Percentiles rank a stretch among this genome's conserved stretches.
Conservation (phyloP, 1,140 invertebrate species). For the Patella vulgata region DNA sequence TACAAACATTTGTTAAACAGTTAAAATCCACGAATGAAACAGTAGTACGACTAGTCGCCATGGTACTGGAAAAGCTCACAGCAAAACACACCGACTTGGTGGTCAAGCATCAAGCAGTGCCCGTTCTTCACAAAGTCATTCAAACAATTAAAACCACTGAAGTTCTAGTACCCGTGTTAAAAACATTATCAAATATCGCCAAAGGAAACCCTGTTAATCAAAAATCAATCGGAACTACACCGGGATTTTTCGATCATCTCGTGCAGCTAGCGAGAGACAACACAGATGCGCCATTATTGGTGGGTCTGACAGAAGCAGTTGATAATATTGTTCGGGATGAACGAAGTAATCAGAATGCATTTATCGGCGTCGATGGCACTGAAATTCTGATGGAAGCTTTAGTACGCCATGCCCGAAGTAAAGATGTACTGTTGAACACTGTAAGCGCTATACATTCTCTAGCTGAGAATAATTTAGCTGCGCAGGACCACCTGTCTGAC, state of each 20-base stretch:
- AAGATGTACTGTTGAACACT: constrained; percentile 57
- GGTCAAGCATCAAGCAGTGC: constrained; percentile 44
- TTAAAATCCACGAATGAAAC: constrained; percentile 48
- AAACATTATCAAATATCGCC: constrained; percentile 54
- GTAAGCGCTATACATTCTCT: constrained; percentile 58
- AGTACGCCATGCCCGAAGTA: constrained; percentile 41
- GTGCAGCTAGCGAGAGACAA: constrained; percentile 52
- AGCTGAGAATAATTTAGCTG: constrained; percentile 54
- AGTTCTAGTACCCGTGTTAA: constrained; percentile 50
- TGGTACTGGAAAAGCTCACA: constrained; percentile 24
- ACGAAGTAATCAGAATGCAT: constrained; percentile 52
- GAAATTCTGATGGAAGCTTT: constrained; percentile 40
- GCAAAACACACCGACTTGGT: constrained; percentile 40
- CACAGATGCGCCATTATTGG: constrained; percentile 42
- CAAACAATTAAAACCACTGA: constrained; percentile 50
- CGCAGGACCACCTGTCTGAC: constrained; percentile 53
- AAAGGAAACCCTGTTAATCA: constrained; percentile 41
- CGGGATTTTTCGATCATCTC: constrained; percentile 41
- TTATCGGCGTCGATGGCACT: constrained; percentile 53
- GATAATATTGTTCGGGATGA: constrained; percentile 46
- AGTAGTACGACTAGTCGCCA: constrained; percentile 49
- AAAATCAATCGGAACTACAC: constrained; percentile 39
- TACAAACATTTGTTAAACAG: constrained; percentile 49
- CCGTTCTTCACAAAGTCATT: constrained; percentile 45
- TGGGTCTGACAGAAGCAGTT: constrained; percentile 51